A percentile compares a stretch with the other conserved stretches of the same genome.
Evolutionary conservation across 2,113 vertebrate species (phyloP).

Genomic region (Furnarius figulus): DNA sequence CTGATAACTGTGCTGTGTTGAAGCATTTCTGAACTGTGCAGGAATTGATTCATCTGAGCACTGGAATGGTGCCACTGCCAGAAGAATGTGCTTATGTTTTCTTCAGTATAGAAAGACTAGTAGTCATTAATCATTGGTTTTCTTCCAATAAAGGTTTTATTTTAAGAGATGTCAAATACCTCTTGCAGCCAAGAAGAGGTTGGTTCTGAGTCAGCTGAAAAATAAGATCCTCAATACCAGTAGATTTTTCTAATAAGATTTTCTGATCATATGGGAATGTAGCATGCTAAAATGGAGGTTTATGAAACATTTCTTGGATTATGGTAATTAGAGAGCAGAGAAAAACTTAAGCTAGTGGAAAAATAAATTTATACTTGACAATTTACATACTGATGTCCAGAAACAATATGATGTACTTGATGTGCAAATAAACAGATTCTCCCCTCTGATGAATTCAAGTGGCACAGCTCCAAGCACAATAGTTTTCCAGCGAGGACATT

Average conservation of each 20-base stretch:
- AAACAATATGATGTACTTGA: constrained; percentile 30
- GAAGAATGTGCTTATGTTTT: neutral
- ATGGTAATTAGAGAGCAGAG: neutral
- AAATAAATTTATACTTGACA: constrained; percentile 28
- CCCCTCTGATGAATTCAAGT: neutral
- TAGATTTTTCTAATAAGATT: neutral
- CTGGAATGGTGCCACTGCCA: neutral
- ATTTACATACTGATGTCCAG: constrained; percentile 26
- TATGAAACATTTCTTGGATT: neutral
- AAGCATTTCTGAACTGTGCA: neutral
- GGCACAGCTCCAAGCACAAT: neutral
- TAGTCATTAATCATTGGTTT: neutral
- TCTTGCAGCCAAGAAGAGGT: neutral
- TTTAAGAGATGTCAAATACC: neutral
- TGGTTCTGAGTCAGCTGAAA: neutral
- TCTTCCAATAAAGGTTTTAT: neutral
- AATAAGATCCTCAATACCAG: neutral
- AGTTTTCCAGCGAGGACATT: neutral
- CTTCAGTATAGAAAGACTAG: neutral
- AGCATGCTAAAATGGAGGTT: neutral
- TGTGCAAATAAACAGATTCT: constrained; percentile 52
- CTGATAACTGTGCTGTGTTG: neutral
- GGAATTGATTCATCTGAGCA: neutral
- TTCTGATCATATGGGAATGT: neutral
- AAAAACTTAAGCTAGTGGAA: neutral